phyloP scores from a whole-genome alignment of 37 sponge, comb jelly and placozoan genomes.

The Mnemiopsis leidyi region DNA sequence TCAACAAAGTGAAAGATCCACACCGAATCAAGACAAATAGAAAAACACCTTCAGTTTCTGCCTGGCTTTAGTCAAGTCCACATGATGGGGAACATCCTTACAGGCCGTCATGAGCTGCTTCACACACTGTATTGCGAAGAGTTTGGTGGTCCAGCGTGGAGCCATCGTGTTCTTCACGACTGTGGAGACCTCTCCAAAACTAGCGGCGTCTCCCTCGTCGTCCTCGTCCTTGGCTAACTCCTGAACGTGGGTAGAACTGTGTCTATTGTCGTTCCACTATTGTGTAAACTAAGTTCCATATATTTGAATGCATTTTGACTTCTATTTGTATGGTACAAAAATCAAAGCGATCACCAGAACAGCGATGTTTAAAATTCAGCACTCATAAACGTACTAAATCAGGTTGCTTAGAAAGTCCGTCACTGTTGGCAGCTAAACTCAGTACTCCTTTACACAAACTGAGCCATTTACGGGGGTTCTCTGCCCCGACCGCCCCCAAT shows the following conservation, averaged over 20 bases:
- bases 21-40: too few relatives aligned
- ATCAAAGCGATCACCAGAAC: too few relatives aligned
- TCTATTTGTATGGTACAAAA: too few relatives aligned
- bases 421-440: slow-evolving; percentile 65
- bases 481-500: slow-evolving; percentile 73
- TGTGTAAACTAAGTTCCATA: too few relatives aligned
- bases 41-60: slow-evolving; percentile 45
- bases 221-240: slow-evolving; percentile 67
- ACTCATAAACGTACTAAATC: not conserved
- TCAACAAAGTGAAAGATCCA: too few relatives aligned
- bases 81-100: slow-evolving; percentile 80
- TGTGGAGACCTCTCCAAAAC: slow-evolving; percentile 76
- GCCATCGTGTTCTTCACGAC: slow-evolving; percentile 68
- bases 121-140: slow-evolving; percentile 89
- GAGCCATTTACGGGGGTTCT: slow-evolving; percentile 85
- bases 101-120: slow-evolving; percentile 87
- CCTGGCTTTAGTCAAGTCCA: slow-evolving; percentile 74
- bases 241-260: too few relatives aligned
- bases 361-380: not conserved
- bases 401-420: slow-evolving; percentile 1
- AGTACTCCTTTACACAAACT: slow-evolving; percentile 80
- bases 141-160: slow-evolving; percentile 90
- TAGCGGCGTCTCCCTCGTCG: slow-evolving; percentile 80
- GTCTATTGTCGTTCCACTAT: too few relatives aligned
- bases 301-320: too few relatives aligned